These are phyloP conservation scores for Hermetia illucens DNA, from an alignment of 1,140 invertebrate species.

Conservation along the genomic window DNA sequence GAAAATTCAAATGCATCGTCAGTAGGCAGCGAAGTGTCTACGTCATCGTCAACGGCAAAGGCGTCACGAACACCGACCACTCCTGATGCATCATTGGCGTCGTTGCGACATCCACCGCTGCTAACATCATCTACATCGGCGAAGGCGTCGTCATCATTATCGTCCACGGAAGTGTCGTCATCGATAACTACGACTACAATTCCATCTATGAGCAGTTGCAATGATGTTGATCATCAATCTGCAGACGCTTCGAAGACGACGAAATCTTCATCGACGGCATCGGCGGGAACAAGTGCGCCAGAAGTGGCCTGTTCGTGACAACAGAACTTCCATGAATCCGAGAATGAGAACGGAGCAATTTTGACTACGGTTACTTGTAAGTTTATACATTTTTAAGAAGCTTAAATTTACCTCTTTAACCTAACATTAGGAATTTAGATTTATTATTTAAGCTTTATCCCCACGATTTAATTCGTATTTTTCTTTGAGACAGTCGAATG, in stretches of 20 bases:
- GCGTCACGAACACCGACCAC: not conserved
- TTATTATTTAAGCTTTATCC: too few species aligned
- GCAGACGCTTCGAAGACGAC: not conserved
- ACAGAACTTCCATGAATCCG: not conserved
- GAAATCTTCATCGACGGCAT: not conserved
- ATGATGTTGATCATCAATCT: too few species aligned
- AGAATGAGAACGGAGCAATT: conserved; percentile 7
- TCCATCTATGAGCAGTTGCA: too few species aligned
- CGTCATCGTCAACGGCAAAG: not conserved
- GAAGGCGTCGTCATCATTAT: too few species aligned
- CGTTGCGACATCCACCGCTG: not conserved
- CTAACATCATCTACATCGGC: not conserved
- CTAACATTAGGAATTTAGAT: too few species aligned
- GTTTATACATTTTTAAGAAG: too few species aligned
- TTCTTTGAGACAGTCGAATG: too few species aligned
- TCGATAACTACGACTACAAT: too few species aligned
- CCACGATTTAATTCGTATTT: too few species aligned
- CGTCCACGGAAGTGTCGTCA: too few species aligned
- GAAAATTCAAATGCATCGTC: conserved; percentile 25
- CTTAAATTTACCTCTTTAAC: too few species aligned
- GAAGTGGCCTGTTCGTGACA: conserved; percentile 30
- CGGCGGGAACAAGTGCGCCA: conserved; percentile 10
- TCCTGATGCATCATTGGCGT: not conserved
- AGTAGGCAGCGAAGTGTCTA: not conserved
- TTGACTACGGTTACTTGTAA: conserved; percentile 27